Evolutionary conservation across 2,113 vertebrate species (phyloP).

Genomic region (Oreamnos americanus): DNA sequence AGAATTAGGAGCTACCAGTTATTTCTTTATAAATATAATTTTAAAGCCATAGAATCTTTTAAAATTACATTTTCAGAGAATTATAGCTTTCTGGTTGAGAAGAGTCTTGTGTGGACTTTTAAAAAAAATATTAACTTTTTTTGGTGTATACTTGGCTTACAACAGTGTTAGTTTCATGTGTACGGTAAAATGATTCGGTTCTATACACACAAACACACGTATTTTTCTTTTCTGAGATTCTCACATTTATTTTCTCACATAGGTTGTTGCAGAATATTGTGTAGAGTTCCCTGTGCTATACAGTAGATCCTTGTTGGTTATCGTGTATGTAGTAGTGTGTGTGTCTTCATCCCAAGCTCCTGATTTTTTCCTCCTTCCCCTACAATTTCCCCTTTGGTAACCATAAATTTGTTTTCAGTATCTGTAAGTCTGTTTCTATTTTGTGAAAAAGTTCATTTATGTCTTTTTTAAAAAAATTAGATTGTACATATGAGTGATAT

Average conservation of each 20-base stretch:
- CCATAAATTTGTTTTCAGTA: background rate
- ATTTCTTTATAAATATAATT: background rate
- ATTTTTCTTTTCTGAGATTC: background rate
- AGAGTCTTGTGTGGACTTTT: background rate
- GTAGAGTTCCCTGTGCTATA: background rate
- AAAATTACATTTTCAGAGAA: constrained; percentile 7
- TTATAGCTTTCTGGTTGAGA: background rate
- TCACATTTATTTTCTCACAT: background rate
- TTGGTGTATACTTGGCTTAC: background rate
- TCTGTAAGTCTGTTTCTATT: background rate
- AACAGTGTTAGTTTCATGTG: background rate
- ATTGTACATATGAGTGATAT: background rate
- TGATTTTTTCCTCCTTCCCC: background rate
- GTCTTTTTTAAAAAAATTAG: background rate
- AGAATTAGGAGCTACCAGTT: background rate
- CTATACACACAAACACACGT: background rate
- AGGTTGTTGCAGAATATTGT: background rate
- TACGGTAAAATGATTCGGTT: background rate
- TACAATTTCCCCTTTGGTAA: background rate
- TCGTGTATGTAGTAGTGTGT: background rate
- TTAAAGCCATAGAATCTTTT: background rate
- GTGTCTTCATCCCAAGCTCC: background rate
- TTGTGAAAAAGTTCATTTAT: background rate
- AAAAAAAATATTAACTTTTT: background rate
- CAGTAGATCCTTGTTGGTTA: background rate